A percentile compares a stretch with the other conserved stretches of the same genome.
phyloP scores from a whole-genome alignment of 37 sponge, comb jelly and placozoan species.

The Agelas oroides region DNA sequence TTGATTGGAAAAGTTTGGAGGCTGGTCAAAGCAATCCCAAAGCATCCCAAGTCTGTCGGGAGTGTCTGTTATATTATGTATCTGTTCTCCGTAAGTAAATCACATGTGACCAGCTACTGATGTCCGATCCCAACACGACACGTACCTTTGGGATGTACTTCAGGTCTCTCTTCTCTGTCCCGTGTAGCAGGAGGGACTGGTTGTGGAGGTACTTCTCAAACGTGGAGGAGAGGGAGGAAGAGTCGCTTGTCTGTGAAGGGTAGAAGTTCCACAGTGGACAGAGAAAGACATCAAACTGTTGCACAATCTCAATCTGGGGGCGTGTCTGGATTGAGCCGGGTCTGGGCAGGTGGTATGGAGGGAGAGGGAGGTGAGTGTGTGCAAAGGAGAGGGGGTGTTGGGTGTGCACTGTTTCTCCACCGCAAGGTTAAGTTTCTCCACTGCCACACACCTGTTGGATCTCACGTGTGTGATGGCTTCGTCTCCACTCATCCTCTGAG shows the following conservation, averaged over 20 bases:
- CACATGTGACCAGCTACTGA: too few species aligned
- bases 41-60: too few species aligned
- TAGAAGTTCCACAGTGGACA: constrained; percentile 78
- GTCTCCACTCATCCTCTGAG: constrained; percentile 65
- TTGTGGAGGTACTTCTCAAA: constrained; percentile 51
- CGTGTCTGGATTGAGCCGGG: constrained; percentile 91
- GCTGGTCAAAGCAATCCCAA: too few species aligned
- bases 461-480: constrained; percentile 81
- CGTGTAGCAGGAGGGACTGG: constrained; percentile 74
- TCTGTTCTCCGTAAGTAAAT: too few species aligned
- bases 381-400: too few species aligned
- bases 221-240: constrained; percentile 6
- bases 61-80: too few species aligned
- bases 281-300: constrained; percentile 67
- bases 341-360: constrained; percentile 42
- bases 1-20: too few species aligned
- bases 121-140: too few species aligned
- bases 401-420: too few species aligned
- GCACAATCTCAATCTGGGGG: constrained; percentile 82
- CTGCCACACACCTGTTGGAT: constrained; percentile 64
- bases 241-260: constrained; percentile 6
- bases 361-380: constrained; percentile 6
- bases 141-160: constrained; percentile 70
- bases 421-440: too few species aligned
- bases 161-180: constrained; percentile 39